These are phyloP conservation scores for mouse (Mus musculus) DNA, from an alignment of 2,113 vertebrate species.

Conservation along the genomic window GRCm39 chr8:92705501-92706000, in stretches of 20 bases:
- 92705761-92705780: background rate
- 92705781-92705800: background rate
- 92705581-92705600: background rate
- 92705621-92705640: background rate
- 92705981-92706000: background rate
- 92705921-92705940: background rate
- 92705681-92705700: background rate
- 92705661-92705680: background rate
- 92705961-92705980: background rate
- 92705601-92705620: background rate
- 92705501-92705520: slow-evolving; percentile 4
- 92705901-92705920: background rate
- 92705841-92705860: background rate
- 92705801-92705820: background rate
- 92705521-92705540: background rate
- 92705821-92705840: background rate
- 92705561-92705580: background rate
- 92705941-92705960: background rate
- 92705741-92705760: background rate
- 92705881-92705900: too few species aligned
- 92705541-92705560: slow-evolving; percentile 16
- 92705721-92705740: background rate
- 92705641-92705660: background rate
- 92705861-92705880: background rate
- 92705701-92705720: background rate